Evolutionary conservation across 2,113 vertebrate genomes (phyloP).

Genomic region (Galemys pyrenaicus): DNA sequence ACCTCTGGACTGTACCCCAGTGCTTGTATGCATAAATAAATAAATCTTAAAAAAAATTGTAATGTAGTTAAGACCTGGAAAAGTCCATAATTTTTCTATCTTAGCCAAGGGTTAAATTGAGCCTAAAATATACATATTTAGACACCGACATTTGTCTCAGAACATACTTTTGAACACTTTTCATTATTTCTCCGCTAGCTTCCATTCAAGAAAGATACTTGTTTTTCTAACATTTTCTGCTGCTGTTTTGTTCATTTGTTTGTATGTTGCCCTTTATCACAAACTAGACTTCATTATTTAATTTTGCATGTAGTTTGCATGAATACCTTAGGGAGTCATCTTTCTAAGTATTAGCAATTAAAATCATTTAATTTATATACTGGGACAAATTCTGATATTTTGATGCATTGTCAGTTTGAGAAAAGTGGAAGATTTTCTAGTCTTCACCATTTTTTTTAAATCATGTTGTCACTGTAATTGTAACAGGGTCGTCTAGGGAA

Average conservation of each 20-base stretch:
- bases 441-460: background rate
- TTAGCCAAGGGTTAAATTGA: constrained; percentile 9
- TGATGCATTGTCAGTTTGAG: background rate
- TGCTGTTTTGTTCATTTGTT: background rate
- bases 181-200: background rate
- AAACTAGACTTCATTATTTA: background rate
- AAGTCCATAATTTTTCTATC: constrained; percentile 46
- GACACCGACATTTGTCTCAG: background rate
- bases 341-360: background rate
- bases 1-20: too few species aligned
- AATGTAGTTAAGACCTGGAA: constrained; percentile 49
- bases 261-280: background rate
- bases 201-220: background rate
- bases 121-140: background rate
- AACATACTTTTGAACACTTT: background rate
- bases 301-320: background rate
- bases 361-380: background rate
- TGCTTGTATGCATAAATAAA: too few species aligned
- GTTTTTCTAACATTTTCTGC: background rate
- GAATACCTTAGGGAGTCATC: background rate
- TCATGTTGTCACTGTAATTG: background rate
- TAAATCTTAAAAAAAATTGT: too few species aligned
- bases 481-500: too few species aligned
- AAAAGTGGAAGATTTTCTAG: background rate
- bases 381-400: background rate